Evolutionary conservation across 2,888 invertebrate species (phyloP).

Genomic region (Tanypteryx hageni): DNA sequence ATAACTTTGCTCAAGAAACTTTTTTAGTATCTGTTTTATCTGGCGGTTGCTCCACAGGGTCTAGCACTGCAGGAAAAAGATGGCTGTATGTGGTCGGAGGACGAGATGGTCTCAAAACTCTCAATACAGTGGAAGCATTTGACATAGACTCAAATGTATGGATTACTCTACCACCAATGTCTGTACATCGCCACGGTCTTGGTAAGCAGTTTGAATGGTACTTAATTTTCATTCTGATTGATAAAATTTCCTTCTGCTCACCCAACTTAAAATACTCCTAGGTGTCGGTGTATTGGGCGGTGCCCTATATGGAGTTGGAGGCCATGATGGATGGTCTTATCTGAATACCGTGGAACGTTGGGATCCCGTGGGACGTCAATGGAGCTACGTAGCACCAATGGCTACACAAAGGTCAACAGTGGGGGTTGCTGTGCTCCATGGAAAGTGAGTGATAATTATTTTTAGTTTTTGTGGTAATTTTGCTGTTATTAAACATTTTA

Average conservation of each 20-base stretch:
- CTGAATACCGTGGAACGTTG: slow-evolving; percentile 95
- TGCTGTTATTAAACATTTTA: not conserved
- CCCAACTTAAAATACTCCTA: slow-evolving; percentile 37
- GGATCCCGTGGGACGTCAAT: slow-evolving; percentile 91
- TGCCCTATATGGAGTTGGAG: slow-evolving; percentile 95
- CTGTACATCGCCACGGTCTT: slow-evolving; percentile 83
- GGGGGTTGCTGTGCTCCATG: slow-evolving; percentile 91
- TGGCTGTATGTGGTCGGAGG: slow-evolving; percentile 93
- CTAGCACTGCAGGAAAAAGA: slow-evolving; percentile 68
- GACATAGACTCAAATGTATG: slow-evolving; percentile 89
- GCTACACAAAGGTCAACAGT: slow-evolving; percentile 92
- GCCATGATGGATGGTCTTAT: slow-evolving; percentile 97
- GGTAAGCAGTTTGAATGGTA: slow-evolving; percentile 67
- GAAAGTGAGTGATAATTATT: slow-evolving; percentile 75
- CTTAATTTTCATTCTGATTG: not conserved
- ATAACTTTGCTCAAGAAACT: not conserved
- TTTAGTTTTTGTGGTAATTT: too few species aligned
- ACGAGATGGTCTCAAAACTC: slow-evolving; percentile 93
- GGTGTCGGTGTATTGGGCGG: slow-evolving; percentile 87
- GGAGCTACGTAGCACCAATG: slow-evolving; percentile 95
- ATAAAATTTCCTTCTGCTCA: not conserved
- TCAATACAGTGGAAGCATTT: slow-evolving; percentile 94
- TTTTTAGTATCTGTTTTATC: not conserved
- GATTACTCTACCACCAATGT: slow-evolving; percentile 91
- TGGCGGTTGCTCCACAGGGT: not conserved